Evolutionary conservation across 2,888 invertebrate species (phyloP), one percentile per base, ranked within the genome.

Genomic region (Penaeus monodon): DNA sequence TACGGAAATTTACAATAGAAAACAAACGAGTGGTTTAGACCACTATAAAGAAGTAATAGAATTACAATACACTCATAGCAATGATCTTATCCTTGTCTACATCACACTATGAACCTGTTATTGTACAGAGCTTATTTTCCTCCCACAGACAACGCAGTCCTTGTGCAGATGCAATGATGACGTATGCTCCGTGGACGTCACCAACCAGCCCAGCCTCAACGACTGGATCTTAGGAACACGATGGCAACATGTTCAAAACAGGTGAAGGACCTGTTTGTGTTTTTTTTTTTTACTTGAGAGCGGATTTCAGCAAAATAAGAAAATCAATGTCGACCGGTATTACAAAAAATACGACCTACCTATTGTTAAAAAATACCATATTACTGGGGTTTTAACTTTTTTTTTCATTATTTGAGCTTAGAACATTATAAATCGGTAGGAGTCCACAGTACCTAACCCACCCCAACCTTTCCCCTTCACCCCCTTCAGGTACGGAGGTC

Each of bases 211-310:
- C 2, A 84, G 81, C 70, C 78, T 88, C 80, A 78, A 64, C 29
- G 84, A 91, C 8, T 92, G 92, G 88, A 90, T 93, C 7, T 88
- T 92, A 1, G 89, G 91, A 27, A 92, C 91, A 65, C 91, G 91
- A 77, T 79, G 90, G n/a, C 89, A 91, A 3, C 91, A 91, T 86
- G 88, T 90, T 38, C 91, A 91, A 29, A 85, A 88, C 70, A 90
- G 91, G 90, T 91, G 81, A 79, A 90, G 86, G 44, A 8, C 22
- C 29, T 49, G 27, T 6, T n/a, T 84, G 73, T 44, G 73, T 63
- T 33, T 33, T 33, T 33, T 33, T 33, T 33, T 33, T 3, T 1
- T 2, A 33, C 33, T 3, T 38, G 33, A 38, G 6, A 38, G 6
- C 33, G 4, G 33, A 38, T 38, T 38, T 38, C 44, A 10, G 8